Evolutionary conservation across 23 tunicate species (phyloP).

Genomic region (Oikopleura vanhoeffeni): DNA sequence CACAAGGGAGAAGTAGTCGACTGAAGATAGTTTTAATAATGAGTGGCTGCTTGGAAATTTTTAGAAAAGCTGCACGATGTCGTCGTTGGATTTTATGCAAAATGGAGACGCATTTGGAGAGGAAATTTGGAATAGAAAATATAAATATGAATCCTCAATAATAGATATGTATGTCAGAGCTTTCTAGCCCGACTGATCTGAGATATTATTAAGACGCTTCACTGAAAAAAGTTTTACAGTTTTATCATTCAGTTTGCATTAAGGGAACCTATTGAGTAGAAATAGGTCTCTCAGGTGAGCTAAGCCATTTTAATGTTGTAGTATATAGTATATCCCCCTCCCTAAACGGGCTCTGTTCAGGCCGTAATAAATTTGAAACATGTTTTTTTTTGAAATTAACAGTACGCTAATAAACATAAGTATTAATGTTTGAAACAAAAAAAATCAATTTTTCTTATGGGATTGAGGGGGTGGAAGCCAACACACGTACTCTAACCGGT

Average conservation of each 20-base stretch:
- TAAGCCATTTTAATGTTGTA: too few relatives aligned
- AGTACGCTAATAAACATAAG: too few relatives aligned
- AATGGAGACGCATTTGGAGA: conserved; percentile 14
- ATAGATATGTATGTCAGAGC: neutral
- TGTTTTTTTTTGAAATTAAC: too few relatives aligned
- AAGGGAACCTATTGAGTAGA: neutral
- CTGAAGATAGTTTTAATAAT: neutral
- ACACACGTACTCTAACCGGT: too few relatives aligned
- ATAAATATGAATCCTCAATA: neutral
- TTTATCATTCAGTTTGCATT: neutral
- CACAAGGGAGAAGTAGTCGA: conserved; percentile 6
- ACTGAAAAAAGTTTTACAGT: neutral
- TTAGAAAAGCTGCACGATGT: conserved; percentile 1
- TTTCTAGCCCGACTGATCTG: neutral
- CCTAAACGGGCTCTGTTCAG: too few relatives aligned
- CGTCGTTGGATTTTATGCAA: neutral
- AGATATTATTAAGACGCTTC: neutral
- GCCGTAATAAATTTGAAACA: too few relatives aligned
- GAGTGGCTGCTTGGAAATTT: neutral
- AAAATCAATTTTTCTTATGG: too few relatives aligned
- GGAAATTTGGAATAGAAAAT: neutral
- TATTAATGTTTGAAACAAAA: too few relatives aligned
- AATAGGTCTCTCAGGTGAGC: neutral
- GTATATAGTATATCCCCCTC: too few relatives aligned
- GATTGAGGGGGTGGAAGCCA: too few relatives aligned